Conservation (phyloP, 2,113 vertebrate species). For the Herpailurus yagouaroundi region DNA sequence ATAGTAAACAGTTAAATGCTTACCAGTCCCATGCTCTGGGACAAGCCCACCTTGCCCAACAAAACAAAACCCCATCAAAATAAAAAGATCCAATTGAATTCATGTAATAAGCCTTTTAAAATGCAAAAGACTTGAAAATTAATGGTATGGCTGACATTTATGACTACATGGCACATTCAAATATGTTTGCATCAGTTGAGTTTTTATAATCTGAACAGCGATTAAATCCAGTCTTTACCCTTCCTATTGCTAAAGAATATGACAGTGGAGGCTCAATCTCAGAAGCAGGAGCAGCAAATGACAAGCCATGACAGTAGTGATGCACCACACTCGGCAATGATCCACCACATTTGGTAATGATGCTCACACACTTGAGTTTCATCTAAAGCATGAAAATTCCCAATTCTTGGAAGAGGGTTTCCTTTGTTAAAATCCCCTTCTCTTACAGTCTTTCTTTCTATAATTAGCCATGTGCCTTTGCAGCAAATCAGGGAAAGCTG, state of each 20-base stretch:
- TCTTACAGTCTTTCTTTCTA: constrained; percentile 39
- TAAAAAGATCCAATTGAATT: constrained; percentile 45
- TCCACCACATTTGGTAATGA: not conserved
- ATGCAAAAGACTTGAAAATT: not conserved
- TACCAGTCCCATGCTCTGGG: not conserved
- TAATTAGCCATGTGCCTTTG: constrained; percentile 40
- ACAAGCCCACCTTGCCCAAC: not conserved
- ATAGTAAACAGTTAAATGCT: constrained; percentile 44
- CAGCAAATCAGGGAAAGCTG: constrained; percentile 54
- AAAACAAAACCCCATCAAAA: constrained; percentile 39
- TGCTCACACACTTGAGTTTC: not conserved
- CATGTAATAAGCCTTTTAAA: not conserved
- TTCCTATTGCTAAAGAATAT: constrained; percentile 56
- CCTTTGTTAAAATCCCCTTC: not conserved
- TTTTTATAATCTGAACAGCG: constrained; percentile 33
- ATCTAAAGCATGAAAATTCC: constrained; percentile 2
- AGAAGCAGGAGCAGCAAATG: not conserved
- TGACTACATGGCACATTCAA: constrained; percentile 1
- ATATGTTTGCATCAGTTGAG: not conserved
- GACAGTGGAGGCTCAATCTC: constrained; percentile 15
- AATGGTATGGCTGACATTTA: constrained; percentile 18
- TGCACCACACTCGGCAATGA: not conserved
- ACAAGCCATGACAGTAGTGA: not conserved
- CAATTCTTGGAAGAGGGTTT: not conserved
- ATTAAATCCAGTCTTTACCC: constrained; percentile 45